Base-by-base conservation (phyloP, 2,888 invertebrate species). In the Hypomecis punctinalis region DNA sequence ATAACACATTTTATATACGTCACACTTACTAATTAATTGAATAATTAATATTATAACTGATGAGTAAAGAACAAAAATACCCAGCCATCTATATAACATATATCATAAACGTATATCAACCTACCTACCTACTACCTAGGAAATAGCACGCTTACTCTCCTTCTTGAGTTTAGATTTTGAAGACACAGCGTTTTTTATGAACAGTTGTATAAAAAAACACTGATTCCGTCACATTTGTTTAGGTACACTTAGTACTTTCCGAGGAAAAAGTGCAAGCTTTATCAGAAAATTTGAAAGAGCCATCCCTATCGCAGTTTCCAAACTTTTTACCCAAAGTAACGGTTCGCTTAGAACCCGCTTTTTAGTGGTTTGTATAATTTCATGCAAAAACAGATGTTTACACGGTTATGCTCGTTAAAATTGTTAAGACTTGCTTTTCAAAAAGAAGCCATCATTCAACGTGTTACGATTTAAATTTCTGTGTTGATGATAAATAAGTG, bases 321-420 rank as follows among this genome's bases (percentile, higher is more conserved):
- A 76, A 74, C 68, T 78, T 79, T 82, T 83, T 81, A 65, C 71
- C 47, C 58, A 66, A 73, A 72, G 73, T 75, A 83, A 80, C 81
- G 80, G 80, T 82, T 76, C 76, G 70, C 76, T 83, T 76, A 69
- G 59, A 77, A 66, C 64, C 71, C 70, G 68, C 67, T 78, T 76
- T 81, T 80, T 76, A 74, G 67, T 63, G 52, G 71, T 72, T 76
- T 73, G 73, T 40, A 46, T 79, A 72, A 76, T 78, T 81, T 75
- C 75, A 74, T 72, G 72, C 76, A 78, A 79, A 81, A 81, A 81
- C 74, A 68, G 61, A 66, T 61, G 65, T 63, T 70, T 60, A 60
- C 64, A 64, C 60, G 64, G 68, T 78, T 78, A 63, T 75, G 73
- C 61, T 57, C 64, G 55, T 51, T 64, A 1, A 74, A 78, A 79